A percentile compares a stretch with the other conserved stretches of the same genome.
Conservation (phyloP, 2,797 vertebrate genomes). For the Pantherophis alleghaniensis region DNA sequence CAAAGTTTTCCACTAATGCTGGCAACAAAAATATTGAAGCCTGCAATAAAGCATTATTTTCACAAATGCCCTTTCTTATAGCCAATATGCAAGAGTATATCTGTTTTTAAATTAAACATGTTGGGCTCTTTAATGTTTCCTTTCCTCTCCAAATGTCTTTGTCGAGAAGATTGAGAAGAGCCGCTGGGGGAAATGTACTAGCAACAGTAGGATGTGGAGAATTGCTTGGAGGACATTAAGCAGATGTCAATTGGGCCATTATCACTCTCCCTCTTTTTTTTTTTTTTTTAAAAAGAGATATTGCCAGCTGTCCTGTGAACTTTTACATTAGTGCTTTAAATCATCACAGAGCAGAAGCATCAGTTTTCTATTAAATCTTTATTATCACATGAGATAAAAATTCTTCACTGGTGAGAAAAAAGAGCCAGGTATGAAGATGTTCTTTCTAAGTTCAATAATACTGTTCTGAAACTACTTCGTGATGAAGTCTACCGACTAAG, state of each 20-base stretch:
- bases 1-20: conserved; percentile 66
- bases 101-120: conserved; percentile 75
- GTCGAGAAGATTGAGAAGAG: conserved; percentile 82
- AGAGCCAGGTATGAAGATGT: conserved; percentile 44
- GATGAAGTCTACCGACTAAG: too few species aligned
- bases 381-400: conserved; percentile 55
- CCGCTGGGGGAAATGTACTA: conserved; percentile 68
- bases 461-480: background rate
- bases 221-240: conserved; percentile 71
- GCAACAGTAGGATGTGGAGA: conserved; percentile 79
- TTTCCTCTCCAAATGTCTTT: conserved; percentile 82
- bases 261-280: conserved; percentile 65
- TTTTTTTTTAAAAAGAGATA: conserved; percentile 51
- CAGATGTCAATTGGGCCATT: conserved; percentile 73
- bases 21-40: conserved; percentile 76
- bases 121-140: conserved; percentile 79
- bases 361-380: conserved; percentile 66
- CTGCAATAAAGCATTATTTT: conserved; percentile 66
- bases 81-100: conserved; percentile 71
- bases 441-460: background rate
- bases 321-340: conserved; percentile 71
- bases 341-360: conserved; percentile 50
- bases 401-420: conserved; percentile 50
- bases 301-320: conserved; percentile 74
- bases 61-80: conserved; percentile 68